Base-by-base conservation (phyloP, 2,797 vertebrate species). In the Danio aesculapii region DNA sequence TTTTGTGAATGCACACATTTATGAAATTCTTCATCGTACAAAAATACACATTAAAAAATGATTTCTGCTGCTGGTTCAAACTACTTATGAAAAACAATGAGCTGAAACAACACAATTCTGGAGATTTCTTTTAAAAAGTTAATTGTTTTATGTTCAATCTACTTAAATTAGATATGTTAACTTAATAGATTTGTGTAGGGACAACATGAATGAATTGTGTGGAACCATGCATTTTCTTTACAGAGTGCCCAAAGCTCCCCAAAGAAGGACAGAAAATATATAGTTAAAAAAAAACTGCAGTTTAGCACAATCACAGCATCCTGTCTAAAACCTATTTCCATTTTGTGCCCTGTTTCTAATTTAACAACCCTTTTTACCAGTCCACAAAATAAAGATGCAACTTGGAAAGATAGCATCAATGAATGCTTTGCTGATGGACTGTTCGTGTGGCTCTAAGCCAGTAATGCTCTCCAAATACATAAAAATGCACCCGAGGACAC, bases 381-480 rank as follows among this genome's bases (percentile, higher is more conserved):
- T n/a, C 47, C 5, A 49, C 47, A 3, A 19, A n/a, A 8, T 44
- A 16, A 55, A 30, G 12, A 6, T 64, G 9, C n/a, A 21, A 46
- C 21, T 59, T n/a, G 19, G 8, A 75, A 50, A 21, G 75, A 66
- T 57, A 11, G 6, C 41, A 66, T 64, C 50, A 55, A 13, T 30
- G 68, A 46, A 39, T 17, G 19, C 58, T 47, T 49, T 66, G 61
- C 21, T 77, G 16, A 59, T 66, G 16, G 3, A 17, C 64, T 50
- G 49, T 21, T 39, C 59, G 9, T 77, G 61, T 82, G 68, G 63
- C 64, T 8, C 39, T 50, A 16, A 12, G 63, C 66, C 84, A 82
- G 57, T 7, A 70, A 73, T 49, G 41, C 13, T 76, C 50, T 55
- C 59, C 64, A 52, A 50, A 70, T 64, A 50, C 53, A 78, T 39